Base-by-base conservation (phyloP, 2,797 vertebrate genomes). In the Antennarius maculatus region DNA sequence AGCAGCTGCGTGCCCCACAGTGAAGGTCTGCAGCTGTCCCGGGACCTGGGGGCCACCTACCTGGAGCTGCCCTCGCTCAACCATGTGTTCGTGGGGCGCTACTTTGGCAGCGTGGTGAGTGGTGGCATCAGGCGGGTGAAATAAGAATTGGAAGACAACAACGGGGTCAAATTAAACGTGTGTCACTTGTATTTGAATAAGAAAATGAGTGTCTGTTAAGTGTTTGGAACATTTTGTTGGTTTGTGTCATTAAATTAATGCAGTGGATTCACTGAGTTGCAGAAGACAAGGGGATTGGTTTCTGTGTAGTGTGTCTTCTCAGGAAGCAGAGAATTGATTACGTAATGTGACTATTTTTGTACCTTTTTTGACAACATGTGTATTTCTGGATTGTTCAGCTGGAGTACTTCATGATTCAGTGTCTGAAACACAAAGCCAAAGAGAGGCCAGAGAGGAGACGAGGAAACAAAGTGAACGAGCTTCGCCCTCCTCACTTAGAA, bases 341-440 rank as follows among this genome's bases (percentile, higher is more conserved):
- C 53, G 61, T 74, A 70, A 78, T 54, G 14, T 60, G 4, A 46
- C 57, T 77, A 53, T 73, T 66, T 78, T 28, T 76, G 57, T 54
- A 14, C 14, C 52, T 42, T 64, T 3, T 63, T 62, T 77, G 31
- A 47, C 71, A 63, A 80, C 15, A 13, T 63, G 7, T 79, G 43
- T 77, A 37, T 83, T 61, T 80, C 41, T 88, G 68, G 79, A 10
- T 76, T 72, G 39, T 85, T 62, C 76, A 99, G 97, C 87, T 98
- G 93, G 97, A 99, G 83, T 98, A 98, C 93, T 98, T 98, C 90
- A 96, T 99, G 94, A 96, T 97, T 73, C 96, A 98, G 92, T 94
- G 94, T 92, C 92, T 98, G 88, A 98, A 98, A 89, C 95, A 96
- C 90, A 98, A 98, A 93, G 95, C 96, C 65, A 95, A 95, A 86